phyloP scores from a whole-genome alignment of 2,797 vertebrate genomes.

The Anas bahamensis region DNA sequence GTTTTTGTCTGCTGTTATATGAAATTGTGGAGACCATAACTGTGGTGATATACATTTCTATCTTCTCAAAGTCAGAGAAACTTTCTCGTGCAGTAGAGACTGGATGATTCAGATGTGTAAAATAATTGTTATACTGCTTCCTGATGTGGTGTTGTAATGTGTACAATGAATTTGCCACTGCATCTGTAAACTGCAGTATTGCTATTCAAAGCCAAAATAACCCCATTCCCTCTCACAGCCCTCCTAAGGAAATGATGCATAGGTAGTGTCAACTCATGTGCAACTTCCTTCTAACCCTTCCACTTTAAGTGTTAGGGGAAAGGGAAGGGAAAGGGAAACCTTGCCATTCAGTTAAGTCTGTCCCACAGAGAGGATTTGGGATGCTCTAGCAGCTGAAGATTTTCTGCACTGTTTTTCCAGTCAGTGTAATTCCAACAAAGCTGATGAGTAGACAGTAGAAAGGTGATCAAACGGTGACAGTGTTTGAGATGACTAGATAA shows the following conservation, averaged over 20 bases:
- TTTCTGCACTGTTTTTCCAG: not conserved
- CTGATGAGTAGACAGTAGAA: not conserved
- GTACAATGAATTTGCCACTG: not conserved
- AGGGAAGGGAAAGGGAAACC: not conserved
- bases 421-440: not conserved
- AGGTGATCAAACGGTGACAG: not conserved
- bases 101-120: not conserved
- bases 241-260: not conserved
- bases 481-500: not conserved
- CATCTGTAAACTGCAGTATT: not conserved
- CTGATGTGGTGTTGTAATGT: not conserved
- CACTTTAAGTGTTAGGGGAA: not conserved
- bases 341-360: not conserved
- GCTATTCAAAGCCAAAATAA: not conserved
- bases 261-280: not conserved
- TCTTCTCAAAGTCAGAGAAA: not conserved
- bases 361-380: not conserved
- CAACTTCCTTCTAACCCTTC: not conserved
- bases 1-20: slow-evolving; percentile 1
- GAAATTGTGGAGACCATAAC: not conserved
- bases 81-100: not conserved
- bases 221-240: not conserved
- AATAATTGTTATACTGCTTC: not conserved
- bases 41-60: not conserved
- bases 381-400: not conserved